Conservation (phyloP, 2,888 invertebrate genomes). For the Agrilus mali region DNA sequence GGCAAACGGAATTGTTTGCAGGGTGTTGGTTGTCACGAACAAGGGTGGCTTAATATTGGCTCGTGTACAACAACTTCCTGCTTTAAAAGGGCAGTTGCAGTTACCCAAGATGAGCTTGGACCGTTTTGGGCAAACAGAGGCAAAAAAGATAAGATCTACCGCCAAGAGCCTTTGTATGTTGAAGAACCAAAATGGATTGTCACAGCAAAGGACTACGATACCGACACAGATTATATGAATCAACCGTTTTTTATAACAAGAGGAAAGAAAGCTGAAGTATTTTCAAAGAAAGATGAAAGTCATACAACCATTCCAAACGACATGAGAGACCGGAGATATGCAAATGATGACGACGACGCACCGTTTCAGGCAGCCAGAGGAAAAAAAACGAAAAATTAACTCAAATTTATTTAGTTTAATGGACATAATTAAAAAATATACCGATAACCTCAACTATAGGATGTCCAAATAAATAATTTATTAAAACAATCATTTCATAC, state of each 20-base stretch:
- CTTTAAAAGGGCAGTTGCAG: slow-evolving; percentile 16
- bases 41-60: slow-evolving; percentile 11
- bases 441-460: too few relatives aligned
- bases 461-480: too few relatives aligned
- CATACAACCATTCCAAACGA: slow-evolving; percentile 19
- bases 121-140: slow-evolving; percentile 41
- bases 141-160: slow-evolving; percentile 25
- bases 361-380: slow-evolving; percentile 42
- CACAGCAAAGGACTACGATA: slow-evolving; percentile 32
- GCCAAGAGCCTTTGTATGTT: slow-evolving; percentile 35
- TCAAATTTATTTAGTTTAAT: too few relatives aligned
- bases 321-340: slow-evolving; percentile 32
- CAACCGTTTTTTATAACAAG: slow-evolving; percentile 28
- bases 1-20: slow-evolving; percentile 10
- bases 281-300: slow-evolving; percentile 1
- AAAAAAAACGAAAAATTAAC: slow-evolving; percentile 26
- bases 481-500: too few relatives aligned
- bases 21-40: slow-evolving; percentile 9
- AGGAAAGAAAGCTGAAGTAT: slow-evolving; percentile 18
- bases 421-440: too few relatives aligned
- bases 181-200: slow-evolving; percentile 43
- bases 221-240: slow-evolving; percentile 8
- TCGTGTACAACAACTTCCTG: slow-evolving; percentile 13
- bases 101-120: slow-evolving; percentile 22
- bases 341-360: slow-evolving; percentile 37